Evolutionary conservation across 2,113 vertebrate species (phyloP), one percentile per base, ranked within the genome.

Genomic region (Zeus faber): DNA sequence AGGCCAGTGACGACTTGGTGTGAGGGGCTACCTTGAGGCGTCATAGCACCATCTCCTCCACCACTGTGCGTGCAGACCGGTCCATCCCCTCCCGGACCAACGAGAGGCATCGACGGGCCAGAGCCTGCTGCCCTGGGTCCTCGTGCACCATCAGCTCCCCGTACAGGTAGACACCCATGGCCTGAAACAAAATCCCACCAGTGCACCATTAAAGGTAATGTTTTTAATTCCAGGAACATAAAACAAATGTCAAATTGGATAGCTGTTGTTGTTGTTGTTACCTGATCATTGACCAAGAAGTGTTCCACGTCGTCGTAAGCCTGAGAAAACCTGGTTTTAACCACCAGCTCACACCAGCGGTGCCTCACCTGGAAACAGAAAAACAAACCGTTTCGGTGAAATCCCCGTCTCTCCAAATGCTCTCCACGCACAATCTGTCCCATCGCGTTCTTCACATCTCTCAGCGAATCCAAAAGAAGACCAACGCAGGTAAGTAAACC

Each of bases 61-160:
- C 94, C 80, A 99, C 89, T 65, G 85, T 86, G 44, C 87, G 85
- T 26, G 91, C 91, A 5, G 91, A 88, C 6, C 50, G 83, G 74
- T 98, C 95, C 94, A 99, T 98, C 58, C 89, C 88, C 24, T 89
- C 92, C 62, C 22, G 82, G 65, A 86, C 85, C 77, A 82, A 77
- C 59, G 90, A 85, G 63, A 97, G 93, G 72, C 94, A 95, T 59
- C 67, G 89, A 33, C 27, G 84, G 21, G 95, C 97, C 14, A 99
- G 89, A 48, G 87, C 86, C 82, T 98, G 97, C 63, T 97, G 97
- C 58, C 81, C 70, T 1, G 77, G 52, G 2, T 98, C 91, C 87
- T 97, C 95, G 2, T 93, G 89, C 72, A 99, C 77, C 96, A 99
- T 98, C 87, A 99, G 82, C 82, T 99, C 97, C 23, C 95, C 97